Evolutionary conservation across 2,113 vertebrate genomes (phyloP).

Genomic region (Crypturellus undulatus): DNA sequence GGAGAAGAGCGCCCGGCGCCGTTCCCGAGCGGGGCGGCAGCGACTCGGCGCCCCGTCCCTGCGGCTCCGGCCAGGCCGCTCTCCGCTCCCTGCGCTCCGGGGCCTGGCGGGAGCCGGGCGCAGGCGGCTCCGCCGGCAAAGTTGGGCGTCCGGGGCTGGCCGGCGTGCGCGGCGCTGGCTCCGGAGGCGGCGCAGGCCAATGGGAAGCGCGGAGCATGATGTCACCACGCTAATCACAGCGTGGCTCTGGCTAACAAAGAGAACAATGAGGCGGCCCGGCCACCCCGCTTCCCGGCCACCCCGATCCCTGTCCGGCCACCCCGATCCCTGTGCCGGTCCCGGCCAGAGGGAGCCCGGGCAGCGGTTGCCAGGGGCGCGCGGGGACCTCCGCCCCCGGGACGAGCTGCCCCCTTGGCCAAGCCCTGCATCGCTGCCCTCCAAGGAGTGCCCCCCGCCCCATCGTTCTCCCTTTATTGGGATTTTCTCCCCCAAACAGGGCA

Average conservation of each 20-base stretch:
- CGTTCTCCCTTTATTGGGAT: too few species aligned
- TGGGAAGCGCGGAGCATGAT: slow-evolving; percentile 87
- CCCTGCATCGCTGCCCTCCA: too few species aligned
- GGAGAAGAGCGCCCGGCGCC: background rate
- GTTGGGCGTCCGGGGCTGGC: slow-evolving; percentile 42
- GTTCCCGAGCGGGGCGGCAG: too few species aligned
- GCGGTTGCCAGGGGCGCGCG: too few species aligned
- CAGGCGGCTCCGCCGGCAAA: slow-evolving; percentile 2
- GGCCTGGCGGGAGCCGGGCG: background rate
- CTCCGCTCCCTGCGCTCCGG: accelerated
- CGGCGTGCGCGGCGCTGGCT: slow-evolving; percentile 53
- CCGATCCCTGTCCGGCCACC: too few species aligned
- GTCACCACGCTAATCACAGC: slow-evolving; percentile 91
- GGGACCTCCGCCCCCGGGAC: too few species aligned
- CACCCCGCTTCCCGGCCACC: background rate
- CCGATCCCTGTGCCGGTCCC: too few species aligned
- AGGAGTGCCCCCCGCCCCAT: too few species aligned
- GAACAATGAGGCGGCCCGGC: slow-evolving; percentile 87
- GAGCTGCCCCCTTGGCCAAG: too few species aligned
- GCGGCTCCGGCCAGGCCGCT: accelerated
- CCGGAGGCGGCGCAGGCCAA: slow-evolving; percentile 79
- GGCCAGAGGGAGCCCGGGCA: too few species aligned
- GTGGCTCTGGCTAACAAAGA: slow-evolving; percentile 96
- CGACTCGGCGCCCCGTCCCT: too few species aligned
- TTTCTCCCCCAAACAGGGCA: too few species aligned